Evolutionary conservation across 1,140 invertebrate genomes (phyloP), one percentile per base, ranked within the genome.

Genomic region (Holotrichia oblita): DNA sequence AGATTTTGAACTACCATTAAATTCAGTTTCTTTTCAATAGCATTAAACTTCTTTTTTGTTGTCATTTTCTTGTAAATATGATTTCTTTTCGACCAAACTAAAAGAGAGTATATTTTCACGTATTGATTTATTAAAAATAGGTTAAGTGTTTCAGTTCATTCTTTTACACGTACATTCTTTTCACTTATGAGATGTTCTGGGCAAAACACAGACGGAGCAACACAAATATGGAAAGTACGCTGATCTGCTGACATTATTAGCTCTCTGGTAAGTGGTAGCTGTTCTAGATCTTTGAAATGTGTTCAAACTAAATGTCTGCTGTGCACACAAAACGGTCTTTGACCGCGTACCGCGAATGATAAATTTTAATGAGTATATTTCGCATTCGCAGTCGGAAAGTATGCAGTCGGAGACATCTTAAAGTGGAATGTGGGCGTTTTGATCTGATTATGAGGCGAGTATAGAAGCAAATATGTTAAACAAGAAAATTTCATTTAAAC

Each of bases 301-400:
- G 44, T 17, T 17, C 48, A 55, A 55, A n/a, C 14, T 3, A 17
- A 55, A 55, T 55, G 48, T 55, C 48, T 55, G 48, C 48, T 55
- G 2, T 14, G 14, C 48, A 55, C 48, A 55, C 12, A 17, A 55
- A 55, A 55, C 48, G 48, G 48, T 55, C 48, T 55, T 55, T 55
- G 48, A 55, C 48, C 48, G 12, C 17, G 17, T 6, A 55, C 48
- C 48, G 48, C 48, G 2, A n/a, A n/a, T 55, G 14, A 55, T 55
- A 55, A 55, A 55, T 55, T 55, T 55, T 55, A 55, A 55, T 55
- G 48, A 17, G 17, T 17, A 10, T 55, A 55, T 55, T 55, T n/a
- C 48, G 14, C 12, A 14, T 55, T 55, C n/a, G n/a, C n/a, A 55
- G 48, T 55, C 0, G 48, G 48, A 55, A 17, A 17, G 17, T 55